Conservation (phyloP, 2,797 vertebrate species). For the Euthynnus affinis region DNA sequence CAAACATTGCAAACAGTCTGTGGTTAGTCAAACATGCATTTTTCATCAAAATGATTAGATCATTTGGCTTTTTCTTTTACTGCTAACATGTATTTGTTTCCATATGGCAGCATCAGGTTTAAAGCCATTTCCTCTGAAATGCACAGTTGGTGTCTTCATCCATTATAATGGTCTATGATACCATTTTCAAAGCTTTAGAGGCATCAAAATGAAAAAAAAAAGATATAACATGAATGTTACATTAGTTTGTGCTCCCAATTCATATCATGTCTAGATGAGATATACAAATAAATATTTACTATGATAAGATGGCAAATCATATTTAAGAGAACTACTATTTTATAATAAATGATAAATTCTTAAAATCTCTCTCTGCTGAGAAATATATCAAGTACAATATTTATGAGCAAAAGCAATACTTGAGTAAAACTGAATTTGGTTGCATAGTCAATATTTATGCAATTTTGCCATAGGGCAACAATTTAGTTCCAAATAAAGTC, state of each 20-base stretch:
- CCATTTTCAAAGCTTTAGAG: conserved; percentile 25
- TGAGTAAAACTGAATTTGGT: conserved; percentile 35
- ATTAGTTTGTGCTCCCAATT: not conserved
- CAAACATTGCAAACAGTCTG: not conserved
- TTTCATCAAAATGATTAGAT: conserved; percentile 12
- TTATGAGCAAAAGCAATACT: conserved; percentile 45
- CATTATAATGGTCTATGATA: conserved; percentile 10
- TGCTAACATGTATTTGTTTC: conserved; percentile 17
- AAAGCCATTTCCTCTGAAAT: conserved; percentile 25
- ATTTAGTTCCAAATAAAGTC: conserved; percentile 28
- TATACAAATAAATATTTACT: not conserved
- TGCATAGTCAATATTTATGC: conserved; percentile 33
- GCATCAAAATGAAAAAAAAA: conserved; percentile 6
- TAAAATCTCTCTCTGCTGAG: conserved; percentile 3
- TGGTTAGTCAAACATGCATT: not conserved
- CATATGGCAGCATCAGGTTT: conserved; percentile 10
- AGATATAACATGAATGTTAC: not conserved
- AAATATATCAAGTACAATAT: conserved; percentile 47
- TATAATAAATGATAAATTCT: conserved; percentile 26
- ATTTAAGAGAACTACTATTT: conserved; percentile 16
- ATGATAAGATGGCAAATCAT: not conserved
- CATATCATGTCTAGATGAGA: not conserved
- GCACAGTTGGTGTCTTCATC: conserved; percentile 16
- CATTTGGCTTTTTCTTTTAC: conserved; percentile 8
- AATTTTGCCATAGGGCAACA: conserved; percentile 21